Percentiles rank a stretch among this genome's conserved stretches.
phyloP scores from a whole-genome alignment of 1,140 invertebrate genomes.

The Trichomalopsis sarcophagae region DNA sequence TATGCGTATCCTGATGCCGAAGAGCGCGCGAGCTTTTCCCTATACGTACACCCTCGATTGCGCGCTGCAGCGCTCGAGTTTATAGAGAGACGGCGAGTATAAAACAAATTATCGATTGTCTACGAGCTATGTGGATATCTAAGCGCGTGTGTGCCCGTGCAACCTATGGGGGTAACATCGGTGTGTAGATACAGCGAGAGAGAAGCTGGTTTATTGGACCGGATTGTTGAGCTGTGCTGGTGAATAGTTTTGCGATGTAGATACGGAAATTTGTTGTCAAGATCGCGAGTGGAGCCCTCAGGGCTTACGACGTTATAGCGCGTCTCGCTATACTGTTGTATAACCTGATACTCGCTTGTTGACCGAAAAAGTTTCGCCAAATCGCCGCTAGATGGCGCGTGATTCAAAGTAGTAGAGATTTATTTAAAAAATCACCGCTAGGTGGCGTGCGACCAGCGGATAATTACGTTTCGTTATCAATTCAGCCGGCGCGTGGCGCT shows the following conservation, averaged over 20 bases:
- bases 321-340: no score
- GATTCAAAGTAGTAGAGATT: no score
- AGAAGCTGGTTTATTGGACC: neutral
- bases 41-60: neutral
- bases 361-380: neutral
- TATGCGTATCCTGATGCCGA: slow-evolving; percentile 64
- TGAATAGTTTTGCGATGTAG: neutral
- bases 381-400: no score
- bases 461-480: no score
- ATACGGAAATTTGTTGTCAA: no score
- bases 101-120: slow-evolving; percentile 38
- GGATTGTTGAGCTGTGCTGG: neutral
- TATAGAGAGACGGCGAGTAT: slow-evolving; percentile 10
- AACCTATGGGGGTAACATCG: neutral
- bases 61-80: neutral
- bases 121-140: neutral
- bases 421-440: no score
- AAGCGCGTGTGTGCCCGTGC: neutral
- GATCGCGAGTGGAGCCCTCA: no score
- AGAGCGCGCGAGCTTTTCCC: neutral
- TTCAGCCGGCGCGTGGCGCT: no score
- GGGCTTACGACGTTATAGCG: no score
- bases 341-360: no score
- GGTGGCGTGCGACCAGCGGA: no score
- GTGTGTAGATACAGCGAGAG: neutral